Conservation (phyloP, 1,140 invertebrate genomes). For the Brachionus calyciflorus region DNA sequence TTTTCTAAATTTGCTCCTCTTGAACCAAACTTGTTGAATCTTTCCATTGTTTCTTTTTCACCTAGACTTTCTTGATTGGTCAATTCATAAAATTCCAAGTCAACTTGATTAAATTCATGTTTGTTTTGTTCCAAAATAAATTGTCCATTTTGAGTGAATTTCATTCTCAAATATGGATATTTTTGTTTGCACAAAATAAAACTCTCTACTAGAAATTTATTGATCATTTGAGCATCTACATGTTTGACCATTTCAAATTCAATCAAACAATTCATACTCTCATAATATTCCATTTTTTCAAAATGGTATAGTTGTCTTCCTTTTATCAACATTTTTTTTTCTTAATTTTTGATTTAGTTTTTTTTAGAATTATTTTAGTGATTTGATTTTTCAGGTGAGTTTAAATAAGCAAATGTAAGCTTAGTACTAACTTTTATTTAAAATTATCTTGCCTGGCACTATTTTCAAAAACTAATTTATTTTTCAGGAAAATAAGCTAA, state of each 20-base stretch:
- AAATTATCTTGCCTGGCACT: no score
- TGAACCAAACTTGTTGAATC: constrained; percentile 13
- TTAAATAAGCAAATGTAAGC: no score
- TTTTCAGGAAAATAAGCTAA: no score
- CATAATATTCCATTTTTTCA: neutral
- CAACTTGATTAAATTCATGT: neutral
- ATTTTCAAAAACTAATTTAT: no score
- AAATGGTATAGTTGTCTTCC: constrained; percentile 1
- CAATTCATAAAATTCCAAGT: neutral
- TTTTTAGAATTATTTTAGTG: no score
- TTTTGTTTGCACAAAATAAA: neutral
- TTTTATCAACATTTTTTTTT: neutral
- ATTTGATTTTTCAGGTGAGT: no score
- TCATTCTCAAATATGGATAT: neutral
- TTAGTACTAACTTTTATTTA: no score
- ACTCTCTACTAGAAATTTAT: neutral
- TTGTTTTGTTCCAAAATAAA: constrained; percentile 10
- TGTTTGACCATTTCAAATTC: neutral
- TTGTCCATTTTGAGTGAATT: neutral
- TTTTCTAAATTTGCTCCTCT: neutral
- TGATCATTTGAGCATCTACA: neutral
- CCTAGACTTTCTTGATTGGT: neutral
- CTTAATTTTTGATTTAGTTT: no score
- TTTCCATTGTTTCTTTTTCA: neutral
- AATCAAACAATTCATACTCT: constrained; percentile 3